Evolutionary conservation across 2,113 vertebrate genomes (phyloP), one percentile per base, ranked within the genome.

Genomic region (Etheostoma cragini): DNA sequence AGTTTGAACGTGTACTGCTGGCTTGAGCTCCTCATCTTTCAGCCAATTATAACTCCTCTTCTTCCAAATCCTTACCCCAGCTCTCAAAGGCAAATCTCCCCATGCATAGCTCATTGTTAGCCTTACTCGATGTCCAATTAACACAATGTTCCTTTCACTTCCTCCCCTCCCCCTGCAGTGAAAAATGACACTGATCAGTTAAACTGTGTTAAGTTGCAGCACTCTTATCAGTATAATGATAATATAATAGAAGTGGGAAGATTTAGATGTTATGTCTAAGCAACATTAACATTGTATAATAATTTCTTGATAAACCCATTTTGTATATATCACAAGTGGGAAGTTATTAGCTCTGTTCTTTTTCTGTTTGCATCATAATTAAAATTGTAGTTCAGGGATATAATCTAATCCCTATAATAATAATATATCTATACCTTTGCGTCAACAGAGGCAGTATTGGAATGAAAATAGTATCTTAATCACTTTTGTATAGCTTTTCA

Each of bases 11-110:
- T 84, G 82, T 90, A 78, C 90, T 85, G 90, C 89, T 89, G 90
- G 93, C 90, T 91, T 81, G 75, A 88, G 93, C 93, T 90, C 81
- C 88, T 92, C 93, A 90, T 93, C 87, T 90, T 90, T 88, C 65
- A 86, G 91, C 92, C 92, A 94, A 94, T 94, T 94, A 94, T 92
- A 92, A 92, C 85, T 90, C 84, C 80, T 88, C 89, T 87, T 80
- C 84, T 83, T 90, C 81, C 89, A 90, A 93, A 94, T 91, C 89
- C 91, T 87, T 63, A 87, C 56, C 81, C 85, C 66, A 35, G 83
- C 90, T 90, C 90, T 91, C 85, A 35, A 70, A 91, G 86, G 89
- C 90, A 88, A 91, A 90, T 90, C 90, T 89, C 87, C 47, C 90
- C 92, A 87, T 69, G 86, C 90, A 62, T 84, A 81, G 88, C 89